A percentile compares a stretch with the other conserved stretches of the same genome.
These are phyloP conservation scores for Delphinapterus leucas DNA, from an alignment of 2,113 vertebrate genomes.

Conservation along the genomic window DNA sequence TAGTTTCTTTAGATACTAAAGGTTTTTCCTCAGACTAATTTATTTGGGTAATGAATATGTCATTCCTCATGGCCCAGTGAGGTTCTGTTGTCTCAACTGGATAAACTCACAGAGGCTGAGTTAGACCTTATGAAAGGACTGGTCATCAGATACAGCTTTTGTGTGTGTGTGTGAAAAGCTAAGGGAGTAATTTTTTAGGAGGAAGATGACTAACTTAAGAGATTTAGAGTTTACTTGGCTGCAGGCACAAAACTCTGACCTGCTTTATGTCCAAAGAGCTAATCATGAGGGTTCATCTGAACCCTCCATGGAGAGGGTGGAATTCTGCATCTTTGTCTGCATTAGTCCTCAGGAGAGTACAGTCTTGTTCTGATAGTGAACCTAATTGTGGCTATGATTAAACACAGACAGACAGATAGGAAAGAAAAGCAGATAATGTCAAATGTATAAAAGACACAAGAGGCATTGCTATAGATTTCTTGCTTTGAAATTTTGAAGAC, in stretches of 20 bases:
- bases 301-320: not conserved
- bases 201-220: conserved; percentile 37
- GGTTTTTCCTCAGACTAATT: conserved; percentile 57
- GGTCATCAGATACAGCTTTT: not conserved
- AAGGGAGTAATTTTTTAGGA: not conserved
- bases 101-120: conserved; percentile 40
- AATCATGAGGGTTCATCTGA: not conserved
- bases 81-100: conserved; percentile 58
- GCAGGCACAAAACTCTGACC: not conserved
- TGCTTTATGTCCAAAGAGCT: not conserved
- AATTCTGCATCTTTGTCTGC: not conserved
- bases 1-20: conserved; percentile 46
- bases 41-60: conserved; percentile 74
- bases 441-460: not conserved
- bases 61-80: conserved; percentile 57
- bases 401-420: not conserved
- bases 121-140: conserved; percentile 55
- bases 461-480: not conserved
- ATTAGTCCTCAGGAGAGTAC: not conserved
- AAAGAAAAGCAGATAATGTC: not conserved
- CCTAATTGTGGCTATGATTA: not conserved
- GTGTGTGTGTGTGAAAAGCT: not conserved
- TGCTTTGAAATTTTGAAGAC: not conserved
- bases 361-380: not conserved
- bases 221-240: conserved; percentile 34